Evolutionary conservation across 1,140 invertebrate genomes (phyloP).

Genomic region (Drosophila kurseongensis): DNA sequence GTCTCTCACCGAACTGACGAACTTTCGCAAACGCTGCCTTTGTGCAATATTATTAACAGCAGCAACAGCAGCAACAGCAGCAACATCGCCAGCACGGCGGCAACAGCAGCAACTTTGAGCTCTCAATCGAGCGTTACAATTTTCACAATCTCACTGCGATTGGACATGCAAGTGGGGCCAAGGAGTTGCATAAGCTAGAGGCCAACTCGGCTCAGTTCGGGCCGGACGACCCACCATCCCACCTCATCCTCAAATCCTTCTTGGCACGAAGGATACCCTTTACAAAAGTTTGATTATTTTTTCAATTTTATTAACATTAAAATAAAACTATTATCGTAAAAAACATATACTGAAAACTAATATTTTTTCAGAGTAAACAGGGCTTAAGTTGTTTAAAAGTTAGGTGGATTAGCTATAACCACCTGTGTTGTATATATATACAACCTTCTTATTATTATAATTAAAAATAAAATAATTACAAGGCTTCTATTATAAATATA

Average conservation of each 20-base stretch:
- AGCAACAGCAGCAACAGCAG: slow-evolving; percentile 29
- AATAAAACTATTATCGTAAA: no score
- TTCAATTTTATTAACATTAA: no score
- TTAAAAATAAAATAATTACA: no score
- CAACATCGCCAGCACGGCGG: slow-evolving; percentile 30
- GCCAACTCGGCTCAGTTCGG: slow-evolving; percentile 22
- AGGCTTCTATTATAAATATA: no score
- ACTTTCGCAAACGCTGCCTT: slow-evolving; percentile 72
- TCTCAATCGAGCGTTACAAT: slow-evolving; percentile 83
- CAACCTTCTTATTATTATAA: no score
- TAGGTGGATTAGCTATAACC: no score
- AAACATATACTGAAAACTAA: no score
- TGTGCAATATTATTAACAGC: slow-evolving; percentile 82
- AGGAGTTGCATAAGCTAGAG: slow-evolving; percentile 72
- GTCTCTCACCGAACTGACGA: slow-evolving; percentile 58
- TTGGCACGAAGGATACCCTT: slow-evolving; percentile 11
- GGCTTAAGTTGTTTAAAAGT: no score
- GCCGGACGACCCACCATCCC: slow-evolving; percentile 5
- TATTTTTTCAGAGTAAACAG: no score
- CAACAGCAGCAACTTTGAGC: slow-evolving; percentile 68
- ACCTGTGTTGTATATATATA: no score
- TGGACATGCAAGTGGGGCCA: slow-evolving; percentile 72
- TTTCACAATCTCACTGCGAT: slow-evolving; percentile 80
- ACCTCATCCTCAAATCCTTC: not conserved
- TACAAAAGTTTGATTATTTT: not conserved